Percentiles rank a stretch among this genome's conserved stretches.
Evolutionary conservation across 1,140 invertebrate genomes (phyloP).

Genomic region (Nasonia longicornis): DNA sequence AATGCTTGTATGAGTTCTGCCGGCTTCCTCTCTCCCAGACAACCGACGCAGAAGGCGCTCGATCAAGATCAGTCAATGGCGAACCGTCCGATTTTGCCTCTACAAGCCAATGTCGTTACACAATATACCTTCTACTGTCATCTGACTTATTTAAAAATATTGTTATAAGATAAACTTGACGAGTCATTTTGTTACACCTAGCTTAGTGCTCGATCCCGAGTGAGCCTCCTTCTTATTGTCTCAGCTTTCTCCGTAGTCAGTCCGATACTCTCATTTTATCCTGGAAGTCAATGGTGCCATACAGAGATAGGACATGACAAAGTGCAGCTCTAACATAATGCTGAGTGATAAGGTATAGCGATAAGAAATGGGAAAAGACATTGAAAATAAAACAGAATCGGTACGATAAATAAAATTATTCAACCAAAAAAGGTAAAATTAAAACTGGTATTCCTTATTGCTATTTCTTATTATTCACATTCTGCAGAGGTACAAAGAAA

Average conservation of each 20-base stretch:
- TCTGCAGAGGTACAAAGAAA: neutral
- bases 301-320: neutral
- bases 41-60: constrained; percentile 45
- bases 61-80: constrained; percentile 33
- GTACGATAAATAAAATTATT: neutral
- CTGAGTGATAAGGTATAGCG: neutral
- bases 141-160: constrained; percentile 19
- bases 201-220: no score
- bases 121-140: constrained; percentile 41
- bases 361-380: neutral
- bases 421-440: neutral
- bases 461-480: neutral
- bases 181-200: constrained; percentile 13
- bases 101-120: constrained; percentile 45
- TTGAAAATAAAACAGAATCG: neutral
- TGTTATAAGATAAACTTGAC: constrained; percentile 29
- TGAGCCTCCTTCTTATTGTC: constrained; percentile 12
- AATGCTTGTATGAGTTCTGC: constrained; percentile 43
- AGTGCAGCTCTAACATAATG: neutral
- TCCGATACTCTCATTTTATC: neutral
- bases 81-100: constrained; percentile 26
- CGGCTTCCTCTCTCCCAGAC: constrained; percentile 22
- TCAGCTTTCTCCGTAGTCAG: neutral
- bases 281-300: neutral
- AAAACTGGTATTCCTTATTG: neutral